These are phyloP conservation scores for Phyto melanocephala DNA, from an alignment of 2,888 invertebrate species.

Conservation along the genomic window DNA sequence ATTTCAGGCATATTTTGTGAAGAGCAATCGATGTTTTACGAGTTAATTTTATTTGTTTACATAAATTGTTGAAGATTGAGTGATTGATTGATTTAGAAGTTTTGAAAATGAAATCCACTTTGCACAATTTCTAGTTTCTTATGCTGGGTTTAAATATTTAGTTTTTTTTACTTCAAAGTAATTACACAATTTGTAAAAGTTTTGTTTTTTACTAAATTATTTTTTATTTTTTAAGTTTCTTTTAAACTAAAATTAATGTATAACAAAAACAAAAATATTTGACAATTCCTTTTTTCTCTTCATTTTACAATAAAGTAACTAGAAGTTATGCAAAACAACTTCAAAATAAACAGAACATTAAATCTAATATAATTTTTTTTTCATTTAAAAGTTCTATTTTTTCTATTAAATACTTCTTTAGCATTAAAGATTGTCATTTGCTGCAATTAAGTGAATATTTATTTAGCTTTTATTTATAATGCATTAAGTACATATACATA, in stretches of 20 bases:
- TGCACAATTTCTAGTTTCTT: too few relatives aligned
- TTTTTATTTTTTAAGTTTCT: constrained; percentile 15
- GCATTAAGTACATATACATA: too few relatives aligned
- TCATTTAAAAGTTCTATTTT: not conserved
- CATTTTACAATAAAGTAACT: constrained; percentile 10
- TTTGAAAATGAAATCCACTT: too few relatives aligned
- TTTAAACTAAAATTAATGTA: constrained; percentile 31
- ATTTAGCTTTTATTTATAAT: constrained; percentile 28
- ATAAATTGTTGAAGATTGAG: too few relatives aligned
- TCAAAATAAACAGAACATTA: not conserved
- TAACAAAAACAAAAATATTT: constrained; percentile 33
- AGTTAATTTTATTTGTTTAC: too few relatives aligned
- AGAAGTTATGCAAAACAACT: constrained; percentile 9
- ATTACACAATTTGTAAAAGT: too few relatives aligned
- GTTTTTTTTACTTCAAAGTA: too few relatives aligned
- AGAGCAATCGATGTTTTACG: too few relatives aligned
- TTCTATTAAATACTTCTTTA: constrained; percentile 41
- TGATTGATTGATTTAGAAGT: too few relatives aligned
- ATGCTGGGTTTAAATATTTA: too few relatives aligned
- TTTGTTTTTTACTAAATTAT: not conserved
- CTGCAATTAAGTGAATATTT: constrained; percentile 39
- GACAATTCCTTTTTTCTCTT: constrained; percentile 43
- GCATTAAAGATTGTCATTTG: constrained; percentile 61
- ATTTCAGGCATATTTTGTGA: too few relatives aligned
- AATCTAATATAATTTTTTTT: not conserved